phyloP scores from a whole-genome alignment of 2,113 vertebrate species.

The Phycodurus eques region DNA sequence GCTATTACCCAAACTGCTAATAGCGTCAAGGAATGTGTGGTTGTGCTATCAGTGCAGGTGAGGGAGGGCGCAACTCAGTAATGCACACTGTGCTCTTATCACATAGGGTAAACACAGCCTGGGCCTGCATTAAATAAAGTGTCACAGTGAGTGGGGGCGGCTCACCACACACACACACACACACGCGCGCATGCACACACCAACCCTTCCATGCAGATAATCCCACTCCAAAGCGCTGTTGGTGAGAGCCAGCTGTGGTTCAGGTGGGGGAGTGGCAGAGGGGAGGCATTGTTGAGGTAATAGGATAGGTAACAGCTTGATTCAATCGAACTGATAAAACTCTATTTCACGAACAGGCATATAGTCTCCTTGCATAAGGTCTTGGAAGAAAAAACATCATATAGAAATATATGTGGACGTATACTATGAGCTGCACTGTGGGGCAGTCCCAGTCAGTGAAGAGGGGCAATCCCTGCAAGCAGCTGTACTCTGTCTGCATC shows the following conservation, averaged over 20 bases:
- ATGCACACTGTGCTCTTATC: slow-evolving; percentile 70
- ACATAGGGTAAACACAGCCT: slow-evolving; percentile 69
- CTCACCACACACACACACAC: background rate
- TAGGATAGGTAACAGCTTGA: slow-evolving; percentile 33
- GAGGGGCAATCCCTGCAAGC: background rate
- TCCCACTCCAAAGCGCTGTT: slow-evolving; percentile 43
- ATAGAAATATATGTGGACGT: no score
- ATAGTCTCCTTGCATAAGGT: background rate
- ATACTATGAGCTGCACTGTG: no score
- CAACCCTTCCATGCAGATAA: slow-evolving; percentile 51
- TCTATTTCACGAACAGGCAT: background rate
- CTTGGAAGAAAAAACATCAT: background rate
- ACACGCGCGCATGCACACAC: background rate
- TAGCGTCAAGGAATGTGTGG: slow-evolving; percentile 68
- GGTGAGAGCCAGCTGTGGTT: slow-evolving; percentile 57
- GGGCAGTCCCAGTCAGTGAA: no score
- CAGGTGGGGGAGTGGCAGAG: slow-evolving; percentile 43
- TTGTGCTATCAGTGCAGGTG: slow-evolving; percentile 55
- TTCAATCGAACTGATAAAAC: slow-evolving; percentile 4
- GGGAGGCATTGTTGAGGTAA: slow-evolving; percentile 22
- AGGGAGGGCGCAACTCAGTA: slow-evolving; percentile 36
- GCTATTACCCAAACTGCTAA: slow-evolving; percentile 63
- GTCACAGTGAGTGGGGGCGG: slow-evolving; percentile 61
- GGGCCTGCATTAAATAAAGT: slow-evolving; percentile 70
- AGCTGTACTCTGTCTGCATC: slow-evolving; percentile 1